These are phyloP conservation scores for Diarsia rubi DNA, from an alignment of 2,888 invertebrate genomes.

Conservation along the genomic window DNA sequence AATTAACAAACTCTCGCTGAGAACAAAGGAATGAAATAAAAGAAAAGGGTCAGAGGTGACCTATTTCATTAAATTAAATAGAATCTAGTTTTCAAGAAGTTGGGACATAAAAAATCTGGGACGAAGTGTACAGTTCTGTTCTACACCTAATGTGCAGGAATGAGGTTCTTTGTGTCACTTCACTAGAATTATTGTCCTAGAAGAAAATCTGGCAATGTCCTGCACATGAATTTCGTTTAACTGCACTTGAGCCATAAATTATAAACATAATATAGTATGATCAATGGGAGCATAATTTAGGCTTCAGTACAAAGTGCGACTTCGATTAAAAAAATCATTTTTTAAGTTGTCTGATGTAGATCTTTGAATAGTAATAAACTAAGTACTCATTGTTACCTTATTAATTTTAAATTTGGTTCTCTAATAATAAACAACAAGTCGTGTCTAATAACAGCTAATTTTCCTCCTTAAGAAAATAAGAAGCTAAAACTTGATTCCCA, in stretches of 20 bases:
- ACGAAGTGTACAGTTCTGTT: background rate
- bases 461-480: background rate
- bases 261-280: background rate
- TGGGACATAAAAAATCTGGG: background rate
- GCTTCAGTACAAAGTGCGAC: background rate
- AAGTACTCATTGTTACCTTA: background rate
- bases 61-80: slow-evolving; percentile 31
- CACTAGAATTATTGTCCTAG: background rate
- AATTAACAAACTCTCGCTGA: slow-evolving; percentile 5
- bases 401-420: background rate
- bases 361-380: background rate
- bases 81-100: slow-evolving; percentile 34
- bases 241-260: background rate
- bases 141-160: background rate
- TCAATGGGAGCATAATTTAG: background rate
- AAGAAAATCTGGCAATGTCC: background rate
- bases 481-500: background rate
- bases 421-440: background rate
- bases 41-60: slow-evolving; percentile 33
- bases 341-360: slow-evolving; percentile 29
- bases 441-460: background rate
- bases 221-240: background rate
- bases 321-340: background rate
- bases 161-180: background rate
- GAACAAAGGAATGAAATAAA: slow-evolving; percentile 42